These are phyloP conservation scores for Cyphomyrus plagiostoma DNA, from an alignment of 2,113 vertebrate species.

Conservation along the genomic window DNA sequence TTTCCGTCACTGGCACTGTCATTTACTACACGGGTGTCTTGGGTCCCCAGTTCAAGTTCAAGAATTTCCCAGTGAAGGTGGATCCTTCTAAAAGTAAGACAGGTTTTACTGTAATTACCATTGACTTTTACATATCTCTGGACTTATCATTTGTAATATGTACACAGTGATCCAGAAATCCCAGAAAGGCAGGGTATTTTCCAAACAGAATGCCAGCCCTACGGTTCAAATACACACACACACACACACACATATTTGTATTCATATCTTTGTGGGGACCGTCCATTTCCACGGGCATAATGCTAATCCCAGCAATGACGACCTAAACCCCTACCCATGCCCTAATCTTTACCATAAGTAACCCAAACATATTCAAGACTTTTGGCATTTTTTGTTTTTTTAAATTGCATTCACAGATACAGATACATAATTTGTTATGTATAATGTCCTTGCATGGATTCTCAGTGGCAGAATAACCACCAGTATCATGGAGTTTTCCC, in stretches of 20 bases:
- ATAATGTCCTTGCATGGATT: too few species aligned
- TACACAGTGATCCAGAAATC: not conserved
- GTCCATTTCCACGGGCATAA: not conserved
- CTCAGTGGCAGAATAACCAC: too few species aligned
- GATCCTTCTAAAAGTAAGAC: slow-evolving; percentile 35
- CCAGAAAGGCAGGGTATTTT: not conserved
- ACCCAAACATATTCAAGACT: too few species aligned
- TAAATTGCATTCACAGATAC: too few species aligned
- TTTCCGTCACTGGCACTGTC: slow-evolving; percentile 57
- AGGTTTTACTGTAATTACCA: not conserved
- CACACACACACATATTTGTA: not conserved
- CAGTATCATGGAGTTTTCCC: too few species aligned
- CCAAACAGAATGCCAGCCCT: not conserved
- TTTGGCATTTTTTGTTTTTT: too few species aligned
- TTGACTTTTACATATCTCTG: not conserved
- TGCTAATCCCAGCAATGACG: not conserved
- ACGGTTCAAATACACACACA: not conserved
- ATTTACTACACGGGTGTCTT: slow-evolving; percentile 77
- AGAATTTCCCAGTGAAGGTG: slow-evolving; percentile 23
- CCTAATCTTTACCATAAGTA: too few species aligned
- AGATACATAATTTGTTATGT: too few species aligned
- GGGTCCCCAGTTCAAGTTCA: slow-evolving; percentile 56
- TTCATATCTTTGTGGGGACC: not conserved
- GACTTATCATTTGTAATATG: not conserved
- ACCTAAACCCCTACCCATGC: not conserved